Evolutionary conservation across 1,140 invertebrate species (phyloP).

Genomic region (Bursaphelenchus mucronatus): DNA sequence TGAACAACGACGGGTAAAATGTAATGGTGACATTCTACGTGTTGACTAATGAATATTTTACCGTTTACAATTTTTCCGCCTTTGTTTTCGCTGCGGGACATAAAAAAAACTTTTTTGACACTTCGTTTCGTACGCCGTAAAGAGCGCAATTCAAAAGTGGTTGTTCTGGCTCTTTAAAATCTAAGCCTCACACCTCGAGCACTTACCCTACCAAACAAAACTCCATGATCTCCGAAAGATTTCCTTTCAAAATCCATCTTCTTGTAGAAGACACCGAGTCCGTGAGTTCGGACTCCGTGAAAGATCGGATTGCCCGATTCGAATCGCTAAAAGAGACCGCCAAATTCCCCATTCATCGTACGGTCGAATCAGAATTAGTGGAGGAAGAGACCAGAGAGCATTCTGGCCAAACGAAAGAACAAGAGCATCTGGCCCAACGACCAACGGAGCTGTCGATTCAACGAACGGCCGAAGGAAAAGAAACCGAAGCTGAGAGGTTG

Average conservation of each 20-base stretch:
- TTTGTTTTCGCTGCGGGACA: too few species aligned
- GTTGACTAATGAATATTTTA: too few species aligned
- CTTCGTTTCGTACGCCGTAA: too few species aligned
- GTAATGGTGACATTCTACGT: too few species aligned
- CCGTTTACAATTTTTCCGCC: too few species aligned
- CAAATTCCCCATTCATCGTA: constrained; percentile 1
- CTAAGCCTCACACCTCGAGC: too few species aligned
- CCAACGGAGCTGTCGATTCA: constrained; percentile 3
- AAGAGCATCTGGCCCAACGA: background rate
- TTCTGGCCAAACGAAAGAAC: background rate
- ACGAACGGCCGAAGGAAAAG: constrained; percentile 6
- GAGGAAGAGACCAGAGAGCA: background rate
- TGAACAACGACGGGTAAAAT: too few species aligned
- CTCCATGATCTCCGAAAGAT: background rate
- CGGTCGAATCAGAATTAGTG: background rate
- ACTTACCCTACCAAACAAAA: background rate
- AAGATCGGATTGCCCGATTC: constrained; percentile 31
- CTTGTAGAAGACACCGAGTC: constrained; percentile 19
- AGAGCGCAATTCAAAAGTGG: too few species aligned
- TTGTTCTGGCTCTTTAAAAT: too few species aligned
- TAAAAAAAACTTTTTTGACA: too few species aligned
- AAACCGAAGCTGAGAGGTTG: background rate
- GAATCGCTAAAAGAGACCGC: constrained; percentile 27
- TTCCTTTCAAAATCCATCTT: background rate
- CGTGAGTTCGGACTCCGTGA: constrained; percentile 18